Percentiles rank a stretch among this genome's conserved stretches.
phyloP scores from a whole-genome alignment of 2,797 vertebrate genomes.

The Hafferia zeledoni region DNA sequence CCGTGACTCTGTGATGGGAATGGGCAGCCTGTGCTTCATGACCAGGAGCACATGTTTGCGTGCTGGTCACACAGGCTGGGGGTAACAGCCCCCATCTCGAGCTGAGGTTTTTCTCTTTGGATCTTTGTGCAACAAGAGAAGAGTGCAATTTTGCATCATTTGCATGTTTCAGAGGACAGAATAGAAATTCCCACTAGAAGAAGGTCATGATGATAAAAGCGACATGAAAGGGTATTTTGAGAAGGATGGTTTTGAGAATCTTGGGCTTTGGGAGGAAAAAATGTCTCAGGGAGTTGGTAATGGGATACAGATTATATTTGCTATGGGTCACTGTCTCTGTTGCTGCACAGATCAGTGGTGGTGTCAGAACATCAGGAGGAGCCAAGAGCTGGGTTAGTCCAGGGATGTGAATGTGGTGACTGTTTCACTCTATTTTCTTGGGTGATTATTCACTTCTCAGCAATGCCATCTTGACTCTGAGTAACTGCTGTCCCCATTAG shows the following conservation, averaged over 20 bases:
- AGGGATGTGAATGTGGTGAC: conserved; percentile 47
- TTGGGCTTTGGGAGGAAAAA: not conserved
- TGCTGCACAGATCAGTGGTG: not conserved
- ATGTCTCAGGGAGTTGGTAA: conserved; percentile 43
- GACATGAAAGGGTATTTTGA: conserved; percentile 43
- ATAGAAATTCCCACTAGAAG: not conserved
- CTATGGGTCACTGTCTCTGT: conserved; percentile 42
- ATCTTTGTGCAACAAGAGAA: conserved; percentile 11
- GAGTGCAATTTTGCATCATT: not conserved
- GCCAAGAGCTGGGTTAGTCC: not conserved
- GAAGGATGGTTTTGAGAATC: conserved; percentile 2
- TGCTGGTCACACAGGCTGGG: not conserved
- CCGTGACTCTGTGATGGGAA: rapidly evolving
- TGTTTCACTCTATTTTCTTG: conserved; percentile 44
- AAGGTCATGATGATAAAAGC: not conserved
- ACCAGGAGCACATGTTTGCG: not conserved
- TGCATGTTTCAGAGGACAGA: not conserved
- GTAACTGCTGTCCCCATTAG: conserved; percentile 53
- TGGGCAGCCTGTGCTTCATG: not conserved
- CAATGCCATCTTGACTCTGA: conserved; percentile 59
- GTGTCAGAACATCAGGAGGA: not conserved
- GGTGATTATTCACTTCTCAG: conserved; percentile 61
- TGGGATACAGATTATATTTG: conserved; percentile 28
- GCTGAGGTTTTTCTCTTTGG: not conserved
- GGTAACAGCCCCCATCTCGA: not conserved